These are phyloP conservation scores for Tinamus guttatus DNA, from an alignment of 2,113 vertebrate genomes.

Conservation along the genomic window DNA sequence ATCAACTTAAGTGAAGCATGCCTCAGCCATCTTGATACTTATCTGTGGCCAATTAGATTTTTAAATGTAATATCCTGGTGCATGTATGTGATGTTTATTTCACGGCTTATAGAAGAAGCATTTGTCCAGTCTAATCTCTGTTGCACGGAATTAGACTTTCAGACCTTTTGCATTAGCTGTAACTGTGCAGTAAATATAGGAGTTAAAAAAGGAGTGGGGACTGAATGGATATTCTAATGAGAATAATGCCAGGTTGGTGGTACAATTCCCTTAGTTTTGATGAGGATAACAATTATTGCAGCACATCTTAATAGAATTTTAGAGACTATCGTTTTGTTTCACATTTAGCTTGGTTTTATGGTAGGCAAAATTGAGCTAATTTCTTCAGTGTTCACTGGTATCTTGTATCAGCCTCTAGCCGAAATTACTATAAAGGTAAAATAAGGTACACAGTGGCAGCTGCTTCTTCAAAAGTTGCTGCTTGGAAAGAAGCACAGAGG, in stretches of 20 bases:
- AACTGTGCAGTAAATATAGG: background rate
- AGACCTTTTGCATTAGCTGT: background rate
- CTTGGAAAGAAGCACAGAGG: background rate
- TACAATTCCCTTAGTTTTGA: background rate
- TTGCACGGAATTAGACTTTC: background rate
- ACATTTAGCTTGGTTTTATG: background rate
- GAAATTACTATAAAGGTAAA: background rate
- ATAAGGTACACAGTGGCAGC: background rate
- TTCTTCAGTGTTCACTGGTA: background rate
- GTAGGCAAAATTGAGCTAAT: background rate
- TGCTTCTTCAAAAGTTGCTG: background rate
- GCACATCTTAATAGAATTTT: background rate
- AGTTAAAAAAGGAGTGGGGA: background rate
- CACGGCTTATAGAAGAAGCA: background rate
- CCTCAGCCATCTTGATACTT: background rate
- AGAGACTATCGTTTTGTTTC: background rate
- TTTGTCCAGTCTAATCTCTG: background rate
- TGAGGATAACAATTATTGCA: background rate
- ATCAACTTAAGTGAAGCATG: background rate
- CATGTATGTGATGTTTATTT: background rate
- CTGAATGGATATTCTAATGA: background rate
- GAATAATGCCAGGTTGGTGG: rapidly evolving
- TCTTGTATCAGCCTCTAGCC: background rate
- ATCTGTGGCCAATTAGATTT: background rate
- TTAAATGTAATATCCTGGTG: background rate